Base-by-base conservation (phyloP, 2,113 vertebrate genomes). In the Morone saxatilis region DNA sequence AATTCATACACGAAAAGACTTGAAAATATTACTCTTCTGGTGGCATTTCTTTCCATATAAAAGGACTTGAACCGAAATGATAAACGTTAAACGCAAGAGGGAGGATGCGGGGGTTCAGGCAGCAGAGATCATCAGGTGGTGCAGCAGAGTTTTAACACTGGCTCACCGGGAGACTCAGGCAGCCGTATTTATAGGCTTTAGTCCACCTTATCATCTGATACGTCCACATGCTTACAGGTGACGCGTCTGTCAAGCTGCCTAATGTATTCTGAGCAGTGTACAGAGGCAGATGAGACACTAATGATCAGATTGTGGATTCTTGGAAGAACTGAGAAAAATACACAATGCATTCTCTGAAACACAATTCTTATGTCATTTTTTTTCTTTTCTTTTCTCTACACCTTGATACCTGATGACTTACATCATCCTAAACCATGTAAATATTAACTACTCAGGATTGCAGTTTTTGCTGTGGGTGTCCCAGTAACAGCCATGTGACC, bases 151-250 rank as follows among this genome's bases (percentile, higher is more conserved):
- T 75, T 7, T 25, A 62, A 57, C 73, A 57, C 51, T 60, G 77
- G 48, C 71, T 60, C 77, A 43, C 20, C 56, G 47, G 13, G 41
- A 77, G 16, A 50, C 63, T 25, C 59, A 1, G 56, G 38, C 76
- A 45, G 78, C 0, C 4, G 71, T 86, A 88, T 86, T 88, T 88
- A 86, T 86, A 80, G 82, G 82, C 82, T 81, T 73, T 40, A 83
- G 76, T 76, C 73, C 82, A 78, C 73, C 40, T 85, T 83, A 81
- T 90, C 71, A 84, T 76, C 81, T 68, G 88, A 83, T 83, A 36
- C 69, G 43, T 65, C 61, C 83, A 14, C 72, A 69, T 38, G 61
- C 73, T 68, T 11, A 2, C 68, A 57, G 75, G n/a, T 74, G 0
- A 73, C 41, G 47, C 56, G 17, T 68, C 43, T 45, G 65, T 43